These are phyloP conservation scores for Calliphora vomitoria DNA, from an alignment of 2,888 invertebrate species.

Conservation along the genomic window DNA sequence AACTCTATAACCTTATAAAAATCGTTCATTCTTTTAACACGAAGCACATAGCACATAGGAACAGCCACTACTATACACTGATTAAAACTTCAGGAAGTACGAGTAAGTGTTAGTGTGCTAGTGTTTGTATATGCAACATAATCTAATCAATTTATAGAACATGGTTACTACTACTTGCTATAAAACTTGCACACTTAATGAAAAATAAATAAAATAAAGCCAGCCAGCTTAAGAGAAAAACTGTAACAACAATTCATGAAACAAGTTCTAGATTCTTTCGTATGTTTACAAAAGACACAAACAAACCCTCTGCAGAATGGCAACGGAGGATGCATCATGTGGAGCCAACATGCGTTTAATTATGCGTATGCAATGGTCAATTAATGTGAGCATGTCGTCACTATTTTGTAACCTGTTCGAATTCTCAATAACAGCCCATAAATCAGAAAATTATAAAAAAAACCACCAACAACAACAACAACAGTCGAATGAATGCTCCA, in stretches of 20 bases:
- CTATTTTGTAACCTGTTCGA: conserved; percentile 72
- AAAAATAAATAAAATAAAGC: not conserved
- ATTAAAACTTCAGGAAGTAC: conserved; percentile 72
- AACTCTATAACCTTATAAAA: conserved; percentile 41
- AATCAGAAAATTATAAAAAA: conserved; percentile 64
- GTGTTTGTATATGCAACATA: conserved; percentile 59
- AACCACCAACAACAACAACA: not conserved
- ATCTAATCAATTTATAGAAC: conserved; percentile 74
- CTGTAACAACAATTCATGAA: conserved; percentile 40
- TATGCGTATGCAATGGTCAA: conserved; percentile 75
- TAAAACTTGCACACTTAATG: conserved; percentile 22
- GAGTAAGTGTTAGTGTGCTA: not conserved
- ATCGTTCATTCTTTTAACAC: not conserved
- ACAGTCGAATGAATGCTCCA: conserved; percentile 19
- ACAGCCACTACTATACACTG: conserved; percentile 39
- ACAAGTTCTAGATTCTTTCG: conserved; percentile 31
- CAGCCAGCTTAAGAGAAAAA: conserved; percentile 39
- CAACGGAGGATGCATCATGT: conserved; percentile 64
- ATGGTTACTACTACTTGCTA: conserved; percentile 50
- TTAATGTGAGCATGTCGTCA: conserved; percentile 74
- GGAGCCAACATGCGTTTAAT: conserved; percentile 75
- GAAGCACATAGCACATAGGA: not conserved
- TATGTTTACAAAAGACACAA: conserved; percentile 13
- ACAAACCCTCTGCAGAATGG: conserved; percentile 28
- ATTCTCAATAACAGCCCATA: conserved; percentile 68